A percentile compares a stretch with the other conserved stretches of the same genome.
Conservation (phyloP, 2,888 invertebrate genomes). For the Cylloceria caligata region DNA sequence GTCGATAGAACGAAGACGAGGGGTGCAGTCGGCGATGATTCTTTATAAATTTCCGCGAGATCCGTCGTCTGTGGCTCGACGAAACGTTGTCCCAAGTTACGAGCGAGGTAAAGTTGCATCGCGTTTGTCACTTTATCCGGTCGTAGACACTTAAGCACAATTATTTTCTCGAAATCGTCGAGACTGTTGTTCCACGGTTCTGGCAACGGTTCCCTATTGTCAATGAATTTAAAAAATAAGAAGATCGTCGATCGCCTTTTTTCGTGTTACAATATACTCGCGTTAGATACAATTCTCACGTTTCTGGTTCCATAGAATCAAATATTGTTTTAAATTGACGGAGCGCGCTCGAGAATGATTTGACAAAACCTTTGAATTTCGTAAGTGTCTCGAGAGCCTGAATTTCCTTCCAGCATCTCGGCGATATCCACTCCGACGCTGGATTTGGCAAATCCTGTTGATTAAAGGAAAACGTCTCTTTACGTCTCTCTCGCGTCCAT, state of each 20-base stretch:
- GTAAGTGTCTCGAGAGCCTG: constrained; percentile 89
- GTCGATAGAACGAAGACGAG: constrained; percentile 95
- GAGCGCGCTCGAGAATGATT: constrained; percentile 86
- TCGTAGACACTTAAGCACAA: constrained; percentile 92
- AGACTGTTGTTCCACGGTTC: constrained; percentile 88
- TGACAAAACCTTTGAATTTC: constrained; percentile 88
- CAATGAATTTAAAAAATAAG: neutral
- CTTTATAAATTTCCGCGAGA: constrained; percentile 91
- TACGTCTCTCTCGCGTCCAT: neutral
- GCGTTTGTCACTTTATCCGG: constrained; percentile 94
- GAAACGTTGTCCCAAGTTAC: constrained; percentile 91
- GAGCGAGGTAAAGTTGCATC: constrained; percentile 91
- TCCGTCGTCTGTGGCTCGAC: constrained; percentile 95
- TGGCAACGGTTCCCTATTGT: constrained; percentile 87
- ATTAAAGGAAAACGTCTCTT: neutral
- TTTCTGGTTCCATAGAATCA: constrained; percentile 89
- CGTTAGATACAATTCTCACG: constrained; percentile 80
- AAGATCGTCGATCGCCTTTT: too few relatives aligned
- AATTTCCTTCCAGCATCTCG: constrained; percentile 93
- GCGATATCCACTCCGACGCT: constrained; percentile 92
- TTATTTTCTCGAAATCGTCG: constrained; percentile 91
- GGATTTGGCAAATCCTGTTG: constrained; percentile 88
- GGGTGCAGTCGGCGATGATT: constrained; percentile 92
- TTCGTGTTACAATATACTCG: neutral
- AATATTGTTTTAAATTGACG: constrained; percentile 88